Conservation (phyloP, 2,113 vertebrate genomes). For the Phaethon lepturus region DNA sequence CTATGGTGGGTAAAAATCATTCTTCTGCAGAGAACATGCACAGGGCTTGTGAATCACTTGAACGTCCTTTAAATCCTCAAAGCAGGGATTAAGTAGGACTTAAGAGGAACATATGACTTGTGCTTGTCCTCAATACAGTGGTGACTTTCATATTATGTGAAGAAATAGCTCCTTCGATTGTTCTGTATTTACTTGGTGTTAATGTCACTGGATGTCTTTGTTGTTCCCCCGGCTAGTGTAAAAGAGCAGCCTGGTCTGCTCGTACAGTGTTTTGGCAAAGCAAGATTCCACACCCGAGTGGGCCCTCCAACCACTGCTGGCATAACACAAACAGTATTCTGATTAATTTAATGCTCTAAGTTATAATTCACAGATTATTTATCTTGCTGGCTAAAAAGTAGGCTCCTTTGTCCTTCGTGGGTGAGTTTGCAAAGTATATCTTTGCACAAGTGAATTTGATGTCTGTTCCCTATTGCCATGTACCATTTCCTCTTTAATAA, state of each 20-base stretch:
- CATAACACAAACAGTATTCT: neutral
- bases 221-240: neutral
- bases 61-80: conserved; percentile 44
- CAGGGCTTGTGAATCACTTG: conserved; percentile 45
- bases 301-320: neutral
- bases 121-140: conserved; percentile 49
- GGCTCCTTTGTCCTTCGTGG: neutral
- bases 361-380: neutral
- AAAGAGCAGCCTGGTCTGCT: neutral
- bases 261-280: neutral
- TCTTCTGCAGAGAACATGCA: neutral
- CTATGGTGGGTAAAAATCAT: conserved; percentile 3
- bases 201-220: neutral
- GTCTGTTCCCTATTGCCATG: neutral
- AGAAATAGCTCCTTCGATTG: conserved; percentile 12
- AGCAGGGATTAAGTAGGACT: conserved; percentile 62
- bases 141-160: neutral
- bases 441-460: neutral
- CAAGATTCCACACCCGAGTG: neutral
- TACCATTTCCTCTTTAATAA: neutral
- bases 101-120: conserved; percentile 53
- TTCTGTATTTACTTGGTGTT: neutral
- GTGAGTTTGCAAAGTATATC: neutral
- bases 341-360: neutral
- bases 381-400: neutral